A percentile compares a stretch with the other conserved stretches of the same genome.
phyloP scores from a whole-genome alignment of 2,888 invertebrate species.

The Furcula furcula region DNA sequence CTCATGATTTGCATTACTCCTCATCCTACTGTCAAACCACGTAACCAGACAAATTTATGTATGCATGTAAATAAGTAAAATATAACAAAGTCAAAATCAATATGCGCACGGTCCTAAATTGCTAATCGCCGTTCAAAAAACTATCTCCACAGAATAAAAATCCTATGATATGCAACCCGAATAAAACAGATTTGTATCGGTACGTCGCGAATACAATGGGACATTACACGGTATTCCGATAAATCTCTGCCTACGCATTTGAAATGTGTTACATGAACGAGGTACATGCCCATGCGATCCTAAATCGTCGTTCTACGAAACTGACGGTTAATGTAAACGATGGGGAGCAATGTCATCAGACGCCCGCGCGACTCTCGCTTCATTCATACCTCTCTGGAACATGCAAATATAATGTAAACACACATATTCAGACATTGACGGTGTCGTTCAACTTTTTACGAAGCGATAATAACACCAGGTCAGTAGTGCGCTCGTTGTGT shows the following conservation, averaged over 20 bases:
- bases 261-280: constrained; percentile 39
- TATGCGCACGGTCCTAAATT: constrained; percentile 3
- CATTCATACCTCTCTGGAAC: constrained; percentile 27
- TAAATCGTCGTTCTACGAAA: constrained; percentile 56
- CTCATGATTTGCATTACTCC: background rate
- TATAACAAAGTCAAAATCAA: background rate
- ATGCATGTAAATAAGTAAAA: background rate
- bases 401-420: constrained; percentile 10
- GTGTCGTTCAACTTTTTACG: constrained; percentile 20
- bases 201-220: constrained; percentile 51
- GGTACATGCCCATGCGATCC: constrained; percentile 44
- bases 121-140: constrained; percentile 22
- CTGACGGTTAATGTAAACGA: constrained; percentile 41
- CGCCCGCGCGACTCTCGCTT: constrained; percentile 38
- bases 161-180: constrained; percentile 40
- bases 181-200: constrained; percentile 50
- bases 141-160: constrained; percentile 21
- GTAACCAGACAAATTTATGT: constrained; percentile 1
- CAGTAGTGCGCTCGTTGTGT: constrained; percentile 4
- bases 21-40: background rate
- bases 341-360: constrained; percentile 46
- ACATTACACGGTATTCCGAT: constrained; percentile 49
- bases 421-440: constrained; percentile 5
- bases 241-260: constrained; percentile 51
- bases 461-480: constrained; percentile 10